Evolutionary conservation across 92 coral and sea anemone species (phyloP), one percentile per base, ranked within the genome.

Genomic region (Palythoa grandiflora): DNA sequence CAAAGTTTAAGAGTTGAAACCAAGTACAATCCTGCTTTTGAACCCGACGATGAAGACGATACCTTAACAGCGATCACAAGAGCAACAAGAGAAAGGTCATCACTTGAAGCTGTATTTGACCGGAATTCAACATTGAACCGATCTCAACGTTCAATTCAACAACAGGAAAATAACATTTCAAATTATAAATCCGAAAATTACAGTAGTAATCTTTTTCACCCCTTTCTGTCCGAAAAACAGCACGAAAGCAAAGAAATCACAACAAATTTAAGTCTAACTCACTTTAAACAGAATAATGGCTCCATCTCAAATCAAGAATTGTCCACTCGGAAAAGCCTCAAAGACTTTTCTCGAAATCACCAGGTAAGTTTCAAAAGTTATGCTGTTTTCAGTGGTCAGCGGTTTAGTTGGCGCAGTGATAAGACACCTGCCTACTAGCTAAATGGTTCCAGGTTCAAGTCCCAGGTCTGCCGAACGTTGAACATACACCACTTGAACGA

Each of bases 21-120:
- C 7, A 65, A 81, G 50, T 48, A 66, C 48, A 81, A 81, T 74
- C 86, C 86, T 3, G 86, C 86, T 9, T 81, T 40, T 44, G 75
- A 47, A 3, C 47, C 61, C 3, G 86, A 81, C 48, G 86, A 81
- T 11, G 84, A 79, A n/a, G 75, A 66, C 19, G 47, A 44, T 17
- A 10, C 17, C 2, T 6, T 12, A 4, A 17, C 81, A 3, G 4
- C 81, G 10, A 14, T 7, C n/a, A 13, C 84, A 7, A 65, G 28
- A 39, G 38, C 84, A 16, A 55, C 21, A 55, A 8, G 7, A 61
- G 7, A 9, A n/a, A 21, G 47, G 38, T 38, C 53, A 19, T 57
- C 54, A 9, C 17, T 35, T 13, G 28, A 37, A 37, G 51, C 20
- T 14, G 28, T 57, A 36, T 6, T 38, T 20, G 15, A 61, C 40